These are phyloP conservation scores for Alexandromys fortis DNA, from an alignment of 2,113 vertebrate species.

Conservation along the genomic window DNA sequence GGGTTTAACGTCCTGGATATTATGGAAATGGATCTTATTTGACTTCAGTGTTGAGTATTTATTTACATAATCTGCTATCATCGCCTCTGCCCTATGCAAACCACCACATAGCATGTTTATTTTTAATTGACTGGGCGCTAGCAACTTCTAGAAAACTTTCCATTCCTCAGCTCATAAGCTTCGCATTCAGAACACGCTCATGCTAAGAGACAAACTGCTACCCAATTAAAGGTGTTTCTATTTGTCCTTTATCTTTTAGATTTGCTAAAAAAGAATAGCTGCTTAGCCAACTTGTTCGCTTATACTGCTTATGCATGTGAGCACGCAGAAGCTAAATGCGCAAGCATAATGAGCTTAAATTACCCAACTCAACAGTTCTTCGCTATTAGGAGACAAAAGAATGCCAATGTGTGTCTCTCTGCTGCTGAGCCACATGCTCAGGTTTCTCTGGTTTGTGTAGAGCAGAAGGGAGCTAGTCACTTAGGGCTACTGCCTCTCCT, in stretches of 20 bases:
- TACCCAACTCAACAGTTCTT: constrained; percentile 17
- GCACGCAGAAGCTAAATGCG: constrained; percentile 29
- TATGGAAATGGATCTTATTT: not conserved
- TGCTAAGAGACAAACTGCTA: constrained; percentile 31
- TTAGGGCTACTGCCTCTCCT: not conserved
- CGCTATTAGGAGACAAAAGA: constrained; percentile 66
- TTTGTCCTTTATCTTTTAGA: constrained; percentile 21
- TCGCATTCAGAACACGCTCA: not conserved
- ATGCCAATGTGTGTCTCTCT: constrained; percentile 59
- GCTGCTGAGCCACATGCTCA: constrained; percentile 46
- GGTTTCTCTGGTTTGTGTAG: not conserved
- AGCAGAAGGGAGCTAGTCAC: not conserved
- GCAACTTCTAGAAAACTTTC: not conserved
- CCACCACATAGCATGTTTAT: not conserved
- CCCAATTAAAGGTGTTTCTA: constrained; percentile 12
- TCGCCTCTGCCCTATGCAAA: not conserved
- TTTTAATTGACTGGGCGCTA: not conserved
- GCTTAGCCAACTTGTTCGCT: not conserved
- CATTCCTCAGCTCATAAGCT: not conserved
- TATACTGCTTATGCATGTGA: not conserved
- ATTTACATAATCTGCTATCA: not conserved
- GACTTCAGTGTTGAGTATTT: not conserved
- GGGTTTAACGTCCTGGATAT: not conserved
- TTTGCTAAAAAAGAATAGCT: constrained; percentile 68
- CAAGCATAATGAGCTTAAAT: constrained; percentile 65